Evolutionary conservation across 1,140 invertebrate genomes (phyloP).

Genomic region (Microplitis demolitor): DNA sequence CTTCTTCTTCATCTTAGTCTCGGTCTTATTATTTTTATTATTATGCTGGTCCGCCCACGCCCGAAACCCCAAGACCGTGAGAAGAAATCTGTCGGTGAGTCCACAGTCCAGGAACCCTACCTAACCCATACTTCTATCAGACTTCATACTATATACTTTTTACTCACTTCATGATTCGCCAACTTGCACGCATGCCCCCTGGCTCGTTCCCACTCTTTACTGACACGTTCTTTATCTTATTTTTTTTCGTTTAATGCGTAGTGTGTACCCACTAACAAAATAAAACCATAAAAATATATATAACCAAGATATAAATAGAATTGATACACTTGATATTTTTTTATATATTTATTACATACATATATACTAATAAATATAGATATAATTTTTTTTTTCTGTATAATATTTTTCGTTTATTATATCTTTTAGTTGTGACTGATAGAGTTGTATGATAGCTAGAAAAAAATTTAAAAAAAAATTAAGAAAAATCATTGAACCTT

Average conservation of each 20-base stretch:
- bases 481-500: slow-evolving; percentile 9
- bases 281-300: background rate
- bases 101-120: background rate
- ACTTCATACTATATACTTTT: background rate
- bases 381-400: no score
- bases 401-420: no score
- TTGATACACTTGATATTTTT: background rate
- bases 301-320: background rate
- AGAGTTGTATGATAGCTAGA: background rate
- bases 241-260: background rate
- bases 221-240: slow-evolving; percentile 13
- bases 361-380: no score
- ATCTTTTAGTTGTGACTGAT: no score
- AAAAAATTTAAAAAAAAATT: background rate
- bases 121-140: no score
- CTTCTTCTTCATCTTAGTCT: background rate
- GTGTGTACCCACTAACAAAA: background rate
- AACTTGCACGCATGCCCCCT: slow-evolving; percentile 20
- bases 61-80: slow-evolving; percentile 31
- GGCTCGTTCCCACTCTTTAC: slow-evolving; percentile 6
- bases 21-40: background rate
- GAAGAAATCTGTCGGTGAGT: slow-evolving; percentile 25
- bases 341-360: background rate
- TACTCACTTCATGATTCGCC: slow-evolving; percentile 9
- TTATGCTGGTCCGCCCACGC: slow-evolving; percentile 31